phyloP scores from a whole-genome alignment of 2,888 invertebrate genomes.

The Sinohyriopsis cumingii region DNA sequence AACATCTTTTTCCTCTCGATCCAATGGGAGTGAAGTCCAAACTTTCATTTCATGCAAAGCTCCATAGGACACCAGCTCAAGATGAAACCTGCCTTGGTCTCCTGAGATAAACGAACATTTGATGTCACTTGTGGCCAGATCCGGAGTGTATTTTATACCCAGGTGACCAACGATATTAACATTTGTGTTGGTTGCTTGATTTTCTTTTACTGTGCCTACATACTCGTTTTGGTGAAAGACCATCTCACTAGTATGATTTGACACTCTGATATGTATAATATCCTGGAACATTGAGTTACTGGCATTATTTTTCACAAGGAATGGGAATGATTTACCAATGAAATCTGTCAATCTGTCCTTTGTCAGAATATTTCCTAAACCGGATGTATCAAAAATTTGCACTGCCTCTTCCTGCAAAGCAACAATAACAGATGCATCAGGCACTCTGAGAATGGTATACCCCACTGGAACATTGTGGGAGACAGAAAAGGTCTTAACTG shows the following conservation, averaged over 20 bases:
- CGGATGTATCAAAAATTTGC: constrained; percentile 21
- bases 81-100: constrained; percentile 12
- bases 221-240: constrained; percentile 38
- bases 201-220: constrained; percentile 39
- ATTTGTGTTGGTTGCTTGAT: constrained; percentile 28
- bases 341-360: constrained; percentile 31
- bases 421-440: constrained; percentile 17
- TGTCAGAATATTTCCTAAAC: constrained; percentile 47
- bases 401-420: constrained; percentile 10
- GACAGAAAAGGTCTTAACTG: constrained; percentile 20
- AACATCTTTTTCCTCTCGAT: constrained; percentile 82
- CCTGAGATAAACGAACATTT: constrained; percentile 24
- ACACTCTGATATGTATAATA: constrained; percentile 29
- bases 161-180: constrained; percentile 38
- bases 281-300: constrained; percentile 14
- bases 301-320: constrained; percentile 30
- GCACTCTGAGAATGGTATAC: constrained; percentile 28
- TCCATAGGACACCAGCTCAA: constrained; percentile 22
- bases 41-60: constrained; percentile 36
- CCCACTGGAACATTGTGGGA: constrained; percentile 28
- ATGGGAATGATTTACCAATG: constrained; percentile 26
- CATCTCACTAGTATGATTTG: constrained; percentile 13
- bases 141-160: constrained; percentile 1
- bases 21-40: constrained; percentile 77
- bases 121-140: constrained; percentile 16